phyloP scores from a whole-genome alignment of 2,797 vertebrate species.

The Xenopus petersii region DNA sequence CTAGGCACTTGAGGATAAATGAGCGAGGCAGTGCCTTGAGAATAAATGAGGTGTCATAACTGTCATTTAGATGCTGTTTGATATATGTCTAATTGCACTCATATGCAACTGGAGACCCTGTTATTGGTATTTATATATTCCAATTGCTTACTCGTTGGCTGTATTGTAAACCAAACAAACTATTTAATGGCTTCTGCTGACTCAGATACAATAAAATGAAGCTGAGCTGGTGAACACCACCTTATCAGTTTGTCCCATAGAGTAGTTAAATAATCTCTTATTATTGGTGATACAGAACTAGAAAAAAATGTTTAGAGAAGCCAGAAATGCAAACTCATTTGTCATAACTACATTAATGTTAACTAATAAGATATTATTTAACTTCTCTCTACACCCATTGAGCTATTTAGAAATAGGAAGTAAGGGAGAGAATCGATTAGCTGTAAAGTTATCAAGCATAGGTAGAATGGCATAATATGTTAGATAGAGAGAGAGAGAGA shows the following conservation, averaged over 20 bases:
- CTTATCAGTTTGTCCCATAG: slow-evolving; percentile 19
- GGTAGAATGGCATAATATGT: no score
- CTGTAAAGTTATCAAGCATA: no score
- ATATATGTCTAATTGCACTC: slow-evolving; percentile 39
- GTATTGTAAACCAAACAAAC: slow-evolving; percentile 15
- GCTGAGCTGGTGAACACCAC: slow-evolving; percentile 11
- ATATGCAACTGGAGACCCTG: slow-evolving; percentile 14
- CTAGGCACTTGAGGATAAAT: slow-evolving; percentile 28
- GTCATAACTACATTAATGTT: no score
- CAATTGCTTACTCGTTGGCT: neutral
- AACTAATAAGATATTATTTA: no score
- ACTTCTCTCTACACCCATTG: no score
- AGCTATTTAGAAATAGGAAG: no score
- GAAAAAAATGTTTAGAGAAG: slow-evolving; percentile 14
- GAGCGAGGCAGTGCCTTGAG: slow-evolving; percentile 20
- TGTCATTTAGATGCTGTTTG: slow-evolving; percentile 28
- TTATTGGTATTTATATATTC: slow-evolving; percentile 32
- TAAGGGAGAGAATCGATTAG: no score
- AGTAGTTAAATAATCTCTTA: slow-evolving; percentile 21
- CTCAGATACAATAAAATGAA: slow-evolving; percentile 8
- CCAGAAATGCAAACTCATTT: no score
- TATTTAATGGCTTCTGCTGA: slow-evolving; percentile 21
- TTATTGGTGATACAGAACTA: slow-evolving; percentile 41
- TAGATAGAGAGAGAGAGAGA: no score
- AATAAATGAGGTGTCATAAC: slow-evolving; percentile 30